Evolutionary conservation across 2,888 invertebrate genomes (phyloP).

Genomic region (Scaeva pyrastri): DNA sequence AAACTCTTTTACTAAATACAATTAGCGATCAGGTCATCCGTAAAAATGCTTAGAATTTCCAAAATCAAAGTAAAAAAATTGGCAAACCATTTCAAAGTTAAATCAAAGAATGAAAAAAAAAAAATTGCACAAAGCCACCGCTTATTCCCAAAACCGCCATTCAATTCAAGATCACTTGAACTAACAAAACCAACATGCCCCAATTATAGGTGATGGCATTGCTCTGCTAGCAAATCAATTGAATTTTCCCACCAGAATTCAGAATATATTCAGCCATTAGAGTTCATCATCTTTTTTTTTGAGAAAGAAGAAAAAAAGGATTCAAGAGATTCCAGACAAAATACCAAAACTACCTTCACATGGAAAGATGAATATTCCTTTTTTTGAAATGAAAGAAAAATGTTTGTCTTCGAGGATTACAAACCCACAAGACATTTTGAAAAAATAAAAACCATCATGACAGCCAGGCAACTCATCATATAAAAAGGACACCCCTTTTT

Average conservation of each 20-base stretch:
- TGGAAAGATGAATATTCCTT: conserved; percentile 27
- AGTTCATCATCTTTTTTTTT: conserved; percentile 1
- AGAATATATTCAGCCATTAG: conserved; percentile 44
- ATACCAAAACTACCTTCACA: conserved; percentile 2
- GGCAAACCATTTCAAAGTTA: conserved; percentile 36
- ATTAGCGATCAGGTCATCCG: conserved; percentile 38
- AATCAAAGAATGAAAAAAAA: not conserved
- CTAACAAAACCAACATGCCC: conserved; percentile 57
- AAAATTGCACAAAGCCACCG: conserved; percentile 43
- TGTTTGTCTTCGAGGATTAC: conserved; percentile 58
- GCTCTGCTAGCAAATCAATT: conserved; percentile 57
- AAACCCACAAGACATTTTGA: conserved; percentile 67
- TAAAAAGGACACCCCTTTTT: conserved; percentile 53
- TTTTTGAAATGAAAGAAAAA: conserved; percentile 41
- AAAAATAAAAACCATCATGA: conserved; percentile 46
- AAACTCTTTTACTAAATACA: conserved; percentile 13
- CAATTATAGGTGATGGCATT: conserved; percentile 64
- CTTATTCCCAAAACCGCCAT: conserved; percentile 39
- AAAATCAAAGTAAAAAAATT: conserved; percentile 9
- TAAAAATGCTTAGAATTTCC: conserved; percentile 19
- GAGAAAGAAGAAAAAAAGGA: conserved; percentile 19
- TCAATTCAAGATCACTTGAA: conserved; percentile 53
- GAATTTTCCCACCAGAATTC: conserved; percentile 47
- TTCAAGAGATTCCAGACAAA: not conserved
- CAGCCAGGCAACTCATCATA: conserved; percentile 55